These are phyloP conservation scores for Malacoctenus gilli DNA, from an alignment of 2,797 vertebrate genomes.

Conservation along the genomic window DNA sequence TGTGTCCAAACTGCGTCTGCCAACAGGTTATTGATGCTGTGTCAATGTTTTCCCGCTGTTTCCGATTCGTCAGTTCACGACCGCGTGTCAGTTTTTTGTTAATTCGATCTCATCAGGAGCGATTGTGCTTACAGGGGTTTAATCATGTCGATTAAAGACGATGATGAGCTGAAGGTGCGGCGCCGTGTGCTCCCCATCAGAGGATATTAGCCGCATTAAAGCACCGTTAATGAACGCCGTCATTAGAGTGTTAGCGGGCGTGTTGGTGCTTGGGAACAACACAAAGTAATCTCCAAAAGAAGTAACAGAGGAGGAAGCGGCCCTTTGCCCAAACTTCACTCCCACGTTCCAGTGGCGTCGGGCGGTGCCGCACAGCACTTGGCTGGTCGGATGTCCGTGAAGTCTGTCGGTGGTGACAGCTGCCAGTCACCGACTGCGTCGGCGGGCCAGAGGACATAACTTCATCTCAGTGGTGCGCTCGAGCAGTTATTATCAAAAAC, in stretches of 20 bases:
- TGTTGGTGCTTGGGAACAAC: slow-evolving; percentile 2
- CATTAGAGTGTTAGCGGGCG: slow-evolving; percentile 7
- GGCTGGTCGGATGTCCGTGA: slow-evolving; percentile 7
- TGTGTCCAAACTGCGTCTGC: too few relatives aligned
- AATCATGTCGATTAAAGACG: slow-evolving; percentile 24
- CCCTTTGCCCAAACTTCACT: not conserved
- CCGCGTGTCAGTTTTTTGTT: slow-evolving; percentile 13
- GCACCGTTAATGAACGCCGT: slow-evolving; percentile 24
- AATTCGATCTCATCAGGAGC: too few relatives aligned
- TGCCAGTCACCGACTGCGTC: slow-evolving; percentile 34
- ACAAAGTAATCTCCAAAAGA: slow-evolving; percentile 1
- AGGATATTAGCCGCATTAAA: slow-evolving; percentile 21
- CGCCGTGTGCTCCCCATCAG: slow-evolving; percentile 16
- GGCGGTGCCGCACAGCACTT: slow-evolving; percentile 3
- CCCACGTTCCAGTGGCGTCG: slow-evolving; percentile 28
- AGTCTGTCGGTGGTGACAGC: slow-evolving; percentile 23
- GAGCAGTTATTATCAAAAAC: slow-evolving; percentile 10
- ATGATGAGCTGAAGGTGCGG: slow-evolving; percentile 1
- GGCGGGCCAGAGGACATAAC: slow-evolving; percentile 5
- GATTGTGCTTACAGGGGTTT: slow-evolving; percentile 11
- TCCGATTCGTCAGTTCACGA: slow-evolving; percentile 11
- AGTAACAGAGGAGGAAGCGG: too few relatives aligned
- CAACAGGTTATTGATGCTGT: slow-evolving; percentile 2
- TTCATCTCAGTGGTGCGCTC: slow-evolving; percentile 4
- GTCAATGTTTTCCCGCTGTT: not conserved